Conservation (phyloP, 2,113 vertebrate species). For the Indri indri region DNA sequence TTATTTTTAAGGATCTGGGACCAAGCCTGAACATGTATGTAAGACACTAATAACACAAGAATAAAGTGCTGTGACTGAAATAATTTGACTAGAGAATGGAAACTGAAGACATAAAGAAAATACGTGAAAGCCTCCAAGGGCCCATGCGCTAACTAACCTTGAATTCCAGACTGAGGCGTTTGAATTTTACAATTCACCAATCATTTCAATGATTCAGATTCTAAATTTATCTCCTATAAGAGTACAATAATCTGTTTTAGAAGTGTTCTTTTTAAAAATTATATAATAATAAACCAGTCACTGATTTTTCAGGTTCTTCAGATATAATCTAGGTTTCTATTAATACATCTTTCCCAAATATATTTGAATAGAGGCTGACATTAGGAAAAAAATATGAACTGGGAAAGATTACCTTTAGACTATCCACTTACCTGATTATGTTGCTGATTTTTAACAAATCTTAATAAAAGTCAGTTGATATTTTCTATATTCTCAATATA, state of each 20-base stretch:
- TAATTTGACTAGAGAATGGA: background rate
- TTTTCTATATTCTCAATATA: background rate
- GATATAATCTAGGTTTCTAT: background rate
- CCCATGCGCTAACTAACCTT: background rate
- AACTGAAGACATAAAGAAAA: background rate
- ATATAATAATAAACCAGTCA: background rate
- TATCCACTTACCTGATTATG: background rate
- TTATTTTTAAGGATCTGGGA: background rate
- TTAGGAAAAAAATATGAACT: background rate
- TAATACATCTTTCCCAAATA: background rate
- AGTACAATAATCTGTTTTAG: background rate
- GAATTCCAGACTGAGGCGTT: background rate
- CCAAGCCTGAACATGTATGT: background rate
- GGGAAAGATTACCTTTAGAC: background rate
- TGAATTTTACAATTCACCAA: background rate
- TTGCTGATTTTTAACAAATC: background rate
- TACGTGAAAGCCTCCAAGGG: background rate
- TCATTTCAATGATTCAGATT: background rate
- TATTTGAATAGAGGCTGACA: background rate
- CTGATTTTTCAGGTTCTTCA: background rate
- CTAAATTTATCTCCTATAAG: background rate
- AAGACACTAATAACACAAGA: background rate
- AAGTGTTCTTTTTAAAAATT: background rate
- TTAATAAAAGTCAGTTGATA: background rate
- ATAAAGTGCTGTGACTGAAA: background rate